A percentile compares a stretch with the other conserved stretches of the same genome.
phyloP scores from a whole-genome alignment of 2,888 invertebrate species.

The Onchidella celtica region DNA sequence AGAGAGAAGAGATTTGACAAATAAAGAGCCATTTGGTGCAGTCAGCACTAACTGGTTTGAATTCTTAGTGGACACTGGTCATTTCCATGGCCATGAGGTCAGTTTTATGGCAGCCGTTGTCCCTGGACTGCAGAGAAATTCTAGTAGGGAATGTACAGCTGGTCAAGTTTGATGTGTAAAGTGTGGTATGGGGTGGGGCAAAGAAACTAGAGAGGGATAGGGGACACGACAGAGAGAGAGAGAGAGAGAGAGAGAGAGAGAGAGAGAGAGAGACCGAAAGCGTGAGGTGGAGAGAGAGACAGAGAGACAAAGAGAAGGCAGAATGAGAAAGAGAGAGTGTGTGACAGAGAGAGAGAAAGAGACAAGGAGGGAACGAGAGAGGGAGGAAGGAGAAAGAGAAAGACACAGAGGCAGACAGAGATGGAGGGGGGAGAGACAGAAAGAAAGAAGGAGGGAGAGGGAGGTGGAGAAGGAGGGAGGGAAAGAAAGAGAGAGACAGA shows the following conservation, averaged over 20 bases:
- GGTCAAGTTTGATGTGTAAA: too few species aligned
- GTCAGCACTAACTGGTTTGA: too few species aligned
- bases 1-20: neutral
- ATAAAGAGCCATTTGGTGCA: neutral
- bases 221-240: conserved; percentile 2
- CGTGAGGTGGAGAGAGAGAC: neutral
- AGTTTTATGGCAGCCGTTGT: too few species aligned
- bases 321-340: too few species aligned
- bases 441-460: neutral
- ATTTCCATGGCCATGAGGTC: too few species aligned
- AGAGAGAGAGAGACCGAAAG: neutral
- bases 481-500: conserved; percentile 3
- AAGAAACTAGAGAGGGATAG: too few species aligned
- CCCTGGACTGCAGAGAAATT: too few species aligned
- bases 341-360: neutral
- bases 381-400: neutral
- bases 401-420: neutral
- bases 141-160: too few species aligned
- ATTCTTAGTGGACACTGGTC: too few species aligned
- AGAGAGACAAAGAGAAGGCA: neutral
- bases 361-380: neutral
- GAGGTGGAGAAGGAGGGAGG: neutral
- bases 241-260: conserved; percentile 22
- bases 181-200: too few species aligned
- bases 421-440: neutral